Base-by-base conservation (phyloP, 2,797 vertebrate genomes). In the Helostoma temminkii region DNA sequence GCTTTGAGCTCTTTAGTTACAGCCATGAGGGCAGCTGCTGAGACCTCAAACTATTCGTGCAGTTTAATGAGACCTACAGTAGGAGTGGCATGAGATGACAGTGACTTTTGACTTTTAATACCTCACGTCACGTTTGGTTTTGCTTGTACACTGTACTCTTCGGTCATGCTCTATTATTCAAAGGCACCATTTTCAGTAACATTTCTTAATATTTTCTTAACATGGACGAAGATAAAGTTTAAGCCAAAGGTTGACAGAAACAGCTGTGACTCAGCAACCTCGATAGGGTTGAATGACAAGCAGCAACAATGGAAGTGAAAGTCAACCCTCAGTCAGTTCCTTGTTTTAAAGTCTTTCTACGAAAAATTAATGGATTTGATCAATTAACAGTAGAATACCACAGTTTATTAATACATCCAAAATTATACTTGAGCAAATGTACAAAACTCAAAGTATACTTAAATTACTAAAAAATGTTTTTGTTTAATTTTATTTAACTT, bases 261-360 rank as follows among this genome's bases (percentile, higher is more conserved):
- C 66, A 76, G 75, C 82, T 66, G 91, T 89, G 88, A 70, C 90
- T 81, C 81, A 88, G 90, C 81, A 93, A 91, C 92, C 75, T 18
- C 19, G 2, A 19, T 30, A 21, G 55, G 66, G 63, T 14, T 41
- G 59, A 52, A 87, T 77, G 71, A 64, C 49, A 68, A 74, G 28
- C 47, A 84, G 59, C 62, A 46, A 68, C 71, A 66, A 72, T 72
- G 76, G 64, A 66, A 15, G 19, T 21, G 30, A n/a, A 39, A 12
- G 56, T 57, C 4, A 37, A 37, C 4, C 36, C 59, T 42, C 34
- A 25, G n/a, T n/a, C 11, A 37, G 39, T 62, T 39, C 22, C 47
- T 59, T 60, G 25, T 83, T 71, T 49, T 47, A 22, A 65, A 34
- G 39, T 66, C n/a, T n/a, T n/a, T n/a, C n/a, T n/a, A n/a, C n/a